A percentile compares a stretch with the other conserved stretches of the same genome.
phyloP scores from a whole-genome alignment of 2,113 vertebrate genomes.

The Callipepla californica region DNA sequence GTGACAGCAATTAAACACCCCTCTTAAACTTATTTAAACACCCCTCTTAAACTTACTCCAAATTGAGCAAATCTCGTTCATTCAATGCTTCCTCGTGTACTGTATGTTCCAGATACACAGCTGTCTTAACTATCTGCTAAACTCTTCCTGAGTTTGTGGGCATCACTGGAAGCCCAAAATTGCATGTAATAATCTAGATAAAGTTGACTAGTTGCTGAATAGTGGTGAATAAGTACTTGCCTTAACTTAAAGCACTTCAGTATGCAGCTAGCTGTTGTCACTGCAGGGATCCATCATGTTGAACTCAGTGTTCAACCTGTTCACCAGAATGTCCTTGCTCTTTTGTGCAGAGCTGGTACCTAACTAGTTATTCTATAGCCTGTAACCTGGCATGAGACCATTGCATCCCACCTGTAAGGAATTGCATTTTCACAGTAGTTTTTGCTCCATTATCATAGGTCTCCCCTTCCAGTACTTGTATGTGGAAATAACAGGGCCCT shows the following conservation, averaged over 20 bases:
- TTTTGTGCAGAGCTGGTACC: neutral
- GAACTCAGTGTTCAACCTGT: neutral
- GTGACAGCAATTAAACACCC: neutral
- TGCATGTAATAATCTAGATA: neutral
- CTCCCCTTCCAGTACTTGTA: neutral
- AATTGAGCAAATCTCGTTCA: neutral
- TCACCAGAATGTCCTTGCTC: neutral
- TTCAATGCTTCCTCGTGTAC: neutral
- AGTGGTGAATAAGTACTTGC: neutral
- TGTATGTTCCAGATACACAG: neutral
- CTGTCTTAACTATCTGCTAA: neutral
- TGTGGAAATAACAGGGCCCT: neutral
- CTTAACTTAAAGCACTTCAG: neutral
- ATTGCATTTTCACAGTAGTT: neutral
- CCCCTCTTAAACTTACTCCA: neutral
- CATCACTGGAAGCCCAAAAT: neutral
- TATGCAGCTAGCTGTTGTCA: neutral
- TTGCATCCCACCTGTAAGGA: neutral
- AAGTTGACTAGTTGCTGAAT: neutral
- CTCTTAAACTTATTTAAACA: neutral
- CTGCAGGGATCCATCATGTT: neutral
- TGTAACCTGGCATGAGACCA: neutral
- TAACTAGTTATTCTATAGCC: neutral
- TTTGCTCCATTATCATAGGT: neutral
- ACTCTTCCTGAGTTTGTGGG: neutral